Evolutionary conservation across 2,797 vertebrate genomes (phyloP), one percentile per base, ranked within the genome.

Genomic region (Phoebastria nigripes): DNA sequence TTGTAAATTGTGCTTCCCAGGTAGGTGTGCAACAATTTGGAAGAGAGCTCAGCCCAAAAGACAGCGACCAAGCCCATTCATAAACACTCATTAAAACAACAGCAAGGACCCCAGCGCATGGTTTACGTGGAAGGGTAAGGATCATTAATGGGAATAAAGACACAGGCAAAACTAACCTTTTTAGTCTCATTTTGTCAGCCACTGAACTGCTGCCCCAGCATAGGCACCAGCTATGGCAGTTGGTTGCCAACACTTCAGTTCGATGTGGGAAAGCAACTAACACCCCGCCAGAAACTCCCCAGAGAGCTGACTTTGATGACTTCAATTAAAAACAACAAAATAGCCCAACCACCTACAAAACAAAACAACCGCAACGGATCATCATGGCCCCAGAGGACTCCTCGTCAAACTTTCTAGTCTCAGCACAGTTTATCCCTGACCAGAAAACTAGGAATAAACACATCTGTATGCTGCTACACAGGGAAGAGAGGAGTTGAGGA

Each of bases 381-480:
- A 66, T 10, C 12, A 26, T 4, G 5, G 15, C 37, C 52, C 12
- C 18, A 31, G 39, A 58, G 56, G 26, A 24, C 31, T 62, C 31
- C 17, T 49, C 18, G 6, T 21, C 37, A 69, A 9, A 37, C 55
- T 22, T 73, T 79, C 58, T 17, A 19, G 1, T 31, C 44, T 67
- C 46, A 31, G 29, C 54, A 63, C 12, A 29, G 25, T 28, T 63
- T 63, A 35, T n/a, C 14, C 37, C 33, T 33, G 20, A 21, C 9
- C 39, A 76, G 54, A 59, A 49, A 84, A 39, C 8, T 16, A 24
- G n/a, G 46, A 76, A 70, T 42, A 29, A 69, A 65, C 11, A 31
- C 1, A 65, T 14, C 55, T 41, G 41, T 33, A 28, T 7, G 29
- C 5, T 2, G 0, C 26, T 35, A 4, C 16, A 37, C 5, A 44